Evolutionary conservation across 92 coral and sea anemone species (phyloP), one percentile per base, ranked within the genome.

Genomic region (Epizoanthus illoricatus): DNA sequence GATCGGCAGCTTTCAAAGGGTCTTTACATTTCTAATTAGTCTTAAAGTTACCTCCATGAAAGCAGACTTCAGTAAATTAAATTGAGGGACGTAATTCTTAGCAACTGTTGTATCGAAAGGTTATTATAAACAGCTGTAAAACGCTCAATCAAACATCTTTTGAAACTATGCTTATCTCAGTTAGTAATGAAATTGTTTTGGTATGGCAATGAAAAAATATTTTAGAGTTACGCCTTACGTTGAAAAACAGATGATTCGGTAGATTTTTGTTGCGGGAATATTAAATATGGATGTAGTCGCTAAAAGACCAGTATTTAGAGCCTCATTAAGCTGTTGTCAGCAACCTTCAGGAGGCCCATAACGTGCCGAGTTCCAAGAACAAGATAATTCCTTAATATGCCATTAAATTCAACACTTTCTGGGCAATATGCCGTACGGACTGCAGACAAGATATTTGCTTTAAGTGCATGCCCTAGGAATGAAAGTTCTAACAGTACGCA

Each of bases 121-220:
- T 60, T 58, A 58, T n/a, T 73, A 75, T 75, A n/a, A 75, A 75
- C 81, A 75, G 56, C 16, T 59, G 42, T 58, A 58, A 75, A 59
- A 40, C 67, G 28, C 81, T 59, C 18, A n/a, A 40, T 75, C 65
- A 28, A 18, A 19, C 55, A 60, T 9, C 8, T 40, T 43, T 59
- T n/a, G 11, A 40, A 58, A 39, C 68, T 17, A 17, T 40, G 19
- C 20, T 13, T 39, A 58, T 5, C 15, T 52, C 40, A n/a, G 23
- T 73, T 45, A n/a, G 56, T 52, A 45, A 59, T 40, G 40, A 24
- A 4, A 40, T 7, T 43, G 45, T 56, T 58, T 52, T 36, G 54
- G 18, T 7, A 23, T 13, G 61, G 58, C 17, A 73, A 74, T 16
- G 61, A 59, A 5, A 17, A 57, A n/a, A 5, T 11, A 13, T 39